Evolutionary conservation across 2,797 vertebrate species (phyloP).

Genomic region (Cryptoblepharus egeriae): DNA sequence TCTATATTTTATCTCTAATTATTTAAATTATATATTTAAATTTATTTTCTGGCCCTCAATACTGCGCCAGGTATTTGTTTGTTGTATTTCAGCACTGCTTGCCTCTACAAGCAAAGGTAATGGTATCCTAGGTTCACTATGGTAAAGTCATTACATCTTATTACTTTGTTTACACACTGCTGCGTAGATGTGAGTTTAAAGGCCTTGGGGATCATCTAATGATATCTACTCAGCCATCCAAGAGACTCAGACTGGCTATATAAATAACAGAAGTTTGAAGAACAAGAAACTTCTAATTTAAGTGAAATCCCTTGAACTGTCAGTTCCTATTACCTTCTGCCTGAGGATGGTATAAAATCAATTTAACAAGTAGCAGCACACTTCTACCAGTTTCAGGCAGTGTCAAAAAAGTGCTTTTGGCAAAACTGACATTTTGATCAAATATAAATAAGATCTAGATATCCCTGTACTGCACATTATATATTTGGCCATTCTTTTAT

Average conservation of each 20-base stretch:
- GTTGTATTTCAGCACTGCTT: background rate
- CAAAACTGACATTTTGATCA: background rate
- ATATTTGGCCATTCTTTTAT: background rate
- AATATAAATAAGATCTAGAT: background rate
- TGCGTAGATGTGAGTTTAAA: background rate
- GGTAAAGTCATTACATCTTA: background rate
- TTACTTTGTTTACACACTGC: background rate
- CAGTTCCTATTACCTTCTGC: background rate
- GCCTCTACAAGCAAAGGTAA: background rate
- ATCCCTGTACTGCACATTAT: background rate
- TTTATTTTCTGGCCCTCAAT: too few relatives aligned
- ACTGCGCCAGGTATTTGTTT: too few relatives aligned
- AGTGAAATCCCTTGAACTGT: background rate
- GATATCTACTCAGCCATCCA: fast-evolving
- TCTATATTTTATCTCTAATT: too few relatives aligned
- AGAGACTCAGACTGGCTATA: background rate
- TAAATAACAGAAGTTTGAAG: background rate
- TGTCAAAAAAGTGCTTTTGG: background rate
- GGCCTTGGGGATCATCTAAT: background rate
- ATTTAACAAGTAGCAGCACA: background rate
- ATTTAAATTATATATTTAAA: too few relatives aligned
- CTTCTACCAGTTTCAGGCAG: background rate
- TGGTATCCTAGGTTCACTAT: background rate
- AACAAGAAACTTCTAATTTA: background rate
- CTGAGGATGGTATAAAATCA: background rate